Conservation (phyloP, 2,797 vertebrate genomes). For the Bryconaethiops microstoma region DNA sequence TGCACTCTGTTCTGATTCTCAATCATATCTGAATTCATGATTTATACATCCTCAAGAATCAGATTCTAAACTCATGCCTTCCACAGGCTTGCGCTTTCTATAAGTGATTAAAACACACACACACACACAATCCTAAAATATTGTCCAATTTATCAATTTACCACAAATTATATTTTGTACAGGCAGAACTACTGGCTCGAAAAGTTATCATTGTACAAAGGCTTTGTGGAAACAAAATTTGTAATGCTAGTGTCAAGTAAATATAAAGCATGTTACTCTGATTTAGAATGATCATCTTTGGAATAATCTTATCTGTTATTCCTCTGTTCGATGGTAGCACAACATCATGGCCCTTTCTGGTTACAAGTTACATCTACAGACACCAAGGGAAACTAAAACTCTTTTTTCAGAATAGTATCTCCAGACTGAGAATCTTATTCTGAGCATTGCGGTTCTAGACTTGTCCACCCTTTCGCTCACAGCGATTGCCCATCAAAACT, state of each 20-base stretch:
- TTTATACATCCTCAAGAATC: neutral
- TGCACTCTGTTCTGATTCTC: constrained; percentile 1
- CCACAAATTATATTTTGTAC: neutral
- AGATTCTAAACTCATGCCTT: constrained; percentile 6
- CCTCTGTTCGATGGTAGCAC: neutral
- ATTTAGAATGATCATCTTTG: neutral
- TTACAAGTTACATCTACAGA: constrained; percentile 24
- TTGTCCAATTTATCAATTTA: neutral
- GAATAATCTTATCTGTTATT: neutral
- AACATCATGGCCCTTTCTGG: constrained; percentile 27
- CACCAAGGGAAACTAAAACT: constrained; percentile 40
- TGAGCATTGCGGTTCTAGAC: constrained; percentile 34
- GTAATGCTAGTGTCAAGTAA: neutral
- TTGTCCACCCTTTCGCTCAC: constrained; percentile 53
- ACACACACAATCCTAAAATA: neutral
- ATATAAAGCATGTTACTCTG: neutral
- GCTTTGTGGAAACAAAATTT: neutral
- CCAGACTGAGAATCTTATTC: constrained; percentile 48
- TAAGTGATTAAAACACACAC: neutral
- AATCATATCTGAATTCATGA: constrained; percentile 10
- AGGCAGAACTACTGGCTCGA: no score
- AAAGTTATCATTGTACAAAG: neutral
- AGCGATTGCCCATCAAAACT: constrained; percentile 57
- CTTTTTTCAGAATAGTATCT: constrained; percentile 21
- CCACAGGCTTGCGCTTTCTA: neutral